Evolutionary conservation across 2,888 invertebrate genomes (phyloP), one percentile per base, ranked within the genome.

Genomic region (Sisyra terminalis): DNA sequence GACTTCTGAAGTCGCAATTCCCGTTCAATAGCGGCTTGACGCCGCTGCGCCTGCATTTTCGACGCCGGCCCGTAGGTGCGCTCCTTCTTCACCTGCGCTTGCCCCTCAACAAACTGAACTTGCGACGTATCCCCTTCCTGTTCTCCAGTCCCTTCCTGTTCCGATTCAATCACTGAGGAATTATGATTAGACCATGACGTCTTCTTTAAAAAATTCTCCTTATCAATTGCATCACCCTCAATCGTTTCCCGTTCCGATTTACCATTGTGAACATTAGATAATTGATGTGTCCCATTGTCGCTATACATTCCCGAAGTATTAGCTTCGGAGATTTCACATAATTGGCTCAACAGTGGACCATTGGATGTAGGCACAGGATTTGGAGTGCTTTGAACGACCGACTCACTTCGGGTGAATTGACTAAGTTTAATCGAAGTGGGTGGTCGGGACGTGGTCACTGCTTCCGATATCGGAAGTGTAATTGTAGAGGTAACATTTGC

Each of bases 1-100:
- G 80, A 80, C 57, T 81, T 82, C 64, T 81, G 73, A 5, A 72
- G 58, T 40, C 65, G 61, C 32, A 73, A 51, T 49, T 73, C 72
- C 35, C 70, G 60, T 48, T 72, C 72, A 13, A 71, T 54, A 1
- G 69, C 66, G 1, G 68, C 69, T 24, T 68, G 65, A 49, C 67
- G 67, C 44, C 67, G 58, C 50, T 63, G 58, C 45, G 57, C 42
- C 9, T 37, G 42, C 10, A 42, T 14, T n/a, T 16, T 42, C 15
- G 11, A 15, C 24, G 24, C 24, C 3, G 24, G 24, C 24, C 24
- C 24, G 24, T 24, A 24, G 5, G 24, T 24, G 24, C 24, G 24
- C 7, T 24, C 24, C 7, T 24, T 24, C 24, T 24, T 24, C 24
- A 24, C 24, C 24, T 24, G 24, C 24, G 24, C 24, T 24, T 24